Conservation (phyloP, 2,888 invertebrate species). For the Hipparchia semele region DNA sequence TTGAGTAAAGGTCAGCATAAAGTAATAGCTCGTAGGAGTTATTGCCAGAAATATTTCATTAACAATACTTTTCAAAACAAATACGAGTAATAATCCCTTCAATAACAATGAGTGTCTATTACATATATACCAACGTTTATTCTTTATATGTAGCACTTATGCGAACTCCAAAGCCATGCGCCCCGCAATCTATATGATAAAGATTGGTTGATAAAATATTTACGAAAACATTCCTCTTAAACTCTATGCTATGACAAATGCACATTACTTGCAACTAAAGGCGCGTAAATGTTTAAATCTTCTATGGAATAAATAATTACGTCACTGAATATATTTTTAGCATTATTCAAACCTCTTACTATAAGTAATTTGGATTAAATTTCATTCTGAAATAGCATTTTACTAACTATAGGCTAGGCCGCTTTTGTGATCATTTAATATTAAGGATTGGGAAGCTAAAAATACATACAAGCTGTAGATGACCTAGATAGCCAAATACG, state of each 20-base stretch:
- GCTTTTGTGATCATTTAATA: background rate
- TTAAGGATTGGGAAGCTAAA: background rate
- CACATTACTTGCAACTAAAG: slow-evolving; percentile 5
- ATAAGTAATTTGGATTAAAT: too few relatives aligned
- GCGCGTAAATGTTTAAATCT: background rate
- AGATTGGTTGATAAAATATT: slow-evolving; percentile 31
- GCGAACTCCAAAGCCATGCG: slow-evolving; percentile 29
- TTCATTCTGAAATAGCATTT: background rate
- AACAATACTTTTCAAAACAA: background rate
- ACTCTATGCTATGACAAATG: background rate
- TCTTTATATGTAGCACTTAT: background rate
- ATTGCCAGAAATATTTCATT: background rate
- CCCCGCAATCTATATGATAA: slow-evolving; percentile 31
- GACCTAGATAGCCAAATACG: slow-evolving; percentile 5
- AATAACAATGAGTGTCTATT: background rate
- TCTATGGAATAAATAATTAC: background rate
- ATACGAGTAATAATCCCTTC: too few relatives aligned
- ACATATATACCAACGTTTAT: slow-evolving; percentile 12
- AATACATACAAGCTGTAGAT: background rate
- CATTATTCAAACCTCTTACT: too few relatives aligned
- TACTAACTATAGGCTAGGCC: too few relatives aligned
- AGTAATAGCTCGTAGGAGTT: background rate
- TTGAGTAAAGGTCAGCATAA: slow-evolving; percentile 12
- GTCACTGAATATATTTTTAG: background rate
- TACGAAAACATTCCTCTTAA: slow-evolving; percentile 1